These are phyloP conservation scores for Sinelater perroti DNA, from an alignment of 2,888 invertebrate species.

Conservation along the genomic window DNA sequence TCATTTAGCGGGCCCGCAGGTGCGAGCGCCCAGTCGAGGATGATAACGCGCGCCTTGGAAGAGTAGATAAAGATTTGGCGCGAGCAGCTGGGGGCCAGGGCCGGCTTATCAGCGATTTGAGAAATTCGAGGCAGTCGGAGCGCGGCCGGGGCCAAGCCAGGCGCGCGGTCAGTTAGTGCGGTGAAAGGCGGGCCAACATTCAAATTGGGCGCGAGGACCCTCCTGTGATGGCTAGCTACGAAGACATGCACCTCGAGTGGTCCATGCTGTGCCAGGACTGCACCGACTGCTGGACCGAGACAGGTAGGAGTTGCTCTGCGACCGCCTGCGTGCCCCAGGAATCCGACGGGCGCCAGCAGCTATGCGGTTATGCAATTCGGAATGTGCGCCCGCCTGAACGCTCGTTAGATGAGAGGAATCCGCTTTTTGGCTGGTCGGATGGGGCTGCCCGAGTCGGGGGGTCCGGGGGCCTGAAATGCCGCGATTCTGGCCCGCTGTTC, in stretches of 20 bases:
- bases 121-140: conserved; percentile 15
- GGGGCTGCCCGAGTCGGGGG: too few species aligned
- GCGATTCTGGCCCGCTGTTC: too few species aligned
- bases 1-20: too few species aligned
- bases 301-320: background rate
- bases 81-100: background rate
- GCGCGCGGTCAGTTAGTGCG: conserved; percentile 14
- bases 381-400: conserved; percentile 4
- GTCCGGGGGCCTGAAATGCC: too few species aligned
- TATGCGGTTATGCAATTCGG: conserved; percentile 1
- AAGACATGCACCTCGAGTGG: conserved; percentile 74
- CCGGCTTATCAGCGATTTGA: conserved; percentile 18
- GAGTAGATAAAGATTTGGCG: background rate
- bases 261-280: conserved; percentile 69
- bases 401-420: background rate
- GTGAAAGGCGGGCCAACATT: conserved; percentile 11
- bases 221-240: conserved; percentile 68
- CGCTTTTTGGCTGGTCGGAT: too few species aligned
- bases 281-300: conserved; percentile 68
- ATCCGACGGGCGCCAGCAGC: conserved; percentile 5
- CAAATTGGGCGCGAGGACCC: too few species aligned
- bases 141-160: conserved; percentile 2
- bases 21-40: too few species aligned
- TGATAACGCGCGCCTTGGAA: too few species aligned
- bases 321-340: background rate